Base-by-base conservation (phyloP, 2,113 vertebrate genomes). In the Aegithalos caudatus region DNA sequence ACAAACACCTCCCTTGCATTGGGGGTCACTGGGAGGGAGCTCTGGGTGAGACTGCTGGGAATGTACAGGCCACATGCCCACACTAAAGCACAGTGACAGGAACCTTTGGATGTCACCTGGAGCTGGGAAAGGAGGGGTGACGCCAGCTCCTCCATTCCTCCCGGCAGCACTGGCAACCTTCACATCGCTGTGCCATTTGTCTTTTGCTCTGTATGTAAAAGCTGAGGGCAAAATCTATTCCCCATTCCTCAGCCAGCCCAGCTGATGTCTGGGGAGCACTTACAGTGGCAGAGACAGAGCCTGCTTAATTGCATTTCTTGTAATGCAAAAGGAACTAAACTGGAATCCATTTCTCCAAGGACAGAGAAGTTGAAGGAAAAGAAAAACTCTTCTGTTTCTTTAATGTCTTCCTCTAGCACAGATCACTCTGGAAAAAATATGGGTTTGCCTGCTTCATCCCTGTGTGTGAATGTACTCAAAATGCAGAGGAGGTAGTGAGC, bases 291-390 rank as follows among this genome's bases (percentile, higher is more conserved):
- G 76, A 47, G 54, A 33, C 40, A 58, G 71, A 84, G 31, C 57
- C 71, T 81, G 35, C 50, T 56, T 81, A 42, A 88, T 31, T 77
- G 79, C 42, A 31, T 35, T 84, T 67, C 67, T 62, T 81, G 45
- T 67, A 96, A 94, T 35, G 88, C 92, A 88, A 80, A 90, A 44
- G 37, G 60, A 96, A 31, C 82, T 90, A 73, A 93, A 88, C 76
- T 88, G 82, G 93, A 90, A 95, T 81, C 79, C 31, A 12, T 54
- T 94, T 79, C 88, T 88, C 95, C 8, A 12, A 71, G 69, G 53
- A 48, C 8, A 50, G 40, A 72, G 81, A 78, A 27, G 29, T 14
- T 45, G 56, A 87, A 86, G 90, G 57, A 82, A 51, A 66, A 78
- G 73, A 95, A 88, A 60, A 76, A 60, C 28, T 42, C 14, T 56